Base-by-base conservation (phyloP, 1,140 invertebrate genomes). In the Laupala kohalensis region DNA sequence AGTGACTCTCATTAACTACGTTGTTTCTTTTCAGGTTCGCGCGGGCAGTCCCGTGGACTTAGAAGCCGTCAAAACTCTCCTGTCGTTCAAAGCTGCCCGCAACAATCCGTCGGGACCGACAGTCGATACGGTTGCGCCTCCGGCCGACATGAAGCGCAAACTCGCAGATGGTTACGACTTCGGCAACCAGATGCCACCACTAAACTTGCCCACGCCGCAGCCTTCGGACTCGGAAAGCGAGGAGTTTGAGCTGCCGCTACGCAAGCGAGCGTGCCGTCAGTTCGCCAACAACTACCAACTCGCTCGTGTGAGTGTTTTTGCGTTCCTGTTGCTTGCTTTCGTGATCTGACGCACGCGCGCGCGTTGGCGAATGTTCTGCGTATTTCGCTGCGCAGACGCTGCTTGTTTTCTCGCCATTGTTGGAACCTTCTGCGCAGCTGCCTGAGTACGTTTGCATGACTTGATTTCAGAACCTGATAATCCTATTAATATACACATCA, bases 151-250 rank as follows among this genome's bases (percentile, higher is more conserved):
- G 19, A 71, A 71, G 23, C 53, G 70, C 23, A 71, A 66, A 13
- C 26, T 71, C 23, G 63, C 3, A 25, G 63, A 5, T n/a, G 29
- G 23, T 12, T 68, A 68, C 23, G 6, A 68, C 27, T 4, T 23
- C 24, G 63, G 63, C 27, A 30, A 28, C 12, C 5, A 26, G 19
- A 19, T 71, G 5, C 63, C 62, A 23, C 23, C 64, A 15, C 27
- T 26, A 12, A 64, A 64, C 15, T 64, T 72, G n/a, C 27, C 67
- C 12, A 72, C 71, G 25, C 71, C 71, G 26, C 71, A 72, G 63
- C 71, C 71, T 27, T 72, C 71, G 6, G 71, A 72, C 66, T 72
- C 71, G 6, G 71, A 72, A 66, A 72, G 71, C 23, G 71, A 72
- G 53, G 71, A 72, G 23, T 53, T 29, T 12, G 71, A 72, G 19